Evolutionary conservation across 1,140 invertebrate genomes (phyloP).

Genomic region (Camponotus pennsylvanicus): DNA sequence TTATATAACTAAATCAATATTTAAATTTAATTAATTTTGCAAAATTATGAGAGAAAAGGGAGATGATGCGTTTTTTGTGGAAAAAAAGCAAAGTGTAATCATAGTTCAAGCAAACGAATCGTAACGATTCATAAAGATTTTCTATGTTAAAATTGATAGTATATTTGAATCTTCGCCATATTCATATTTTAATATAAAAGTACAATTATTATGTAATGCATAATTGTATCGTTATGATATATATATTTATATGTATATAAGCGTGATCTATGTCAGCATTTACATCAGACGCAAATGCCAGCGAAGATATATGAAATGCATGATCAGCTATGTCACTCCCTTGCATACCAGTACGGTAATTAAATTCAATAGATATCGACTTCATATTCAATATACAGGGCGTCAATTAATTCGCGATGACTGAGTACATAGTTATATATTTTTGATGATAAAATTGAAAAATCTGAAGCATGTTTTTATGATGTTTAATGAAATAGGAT

Average conservation of each 20-base stretch:
- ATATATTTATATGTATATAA: not conserved
- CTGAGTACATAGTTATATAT: no score
- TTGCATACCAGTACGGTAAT: not conserved
- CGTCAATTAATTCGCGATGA: no score
- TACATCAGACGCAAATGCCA: slow-evolving; percentile 31
- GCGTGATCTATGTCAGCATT: not conserved
- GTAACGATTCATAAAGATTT: not conserved
- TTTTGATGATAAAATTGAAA: no score
- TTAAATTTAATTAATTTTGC: no score
- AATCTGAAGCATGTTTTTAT: no score
- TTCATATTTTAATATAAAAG: not conserved
- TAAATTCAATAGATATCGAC: not conserved
- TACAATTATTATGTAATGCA: not conserved
- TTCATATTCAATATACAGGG: no score
- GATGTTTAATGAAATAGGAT: no score
- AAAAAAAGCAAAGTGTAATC: not conserved
- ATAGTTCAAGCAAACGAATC: slow-evolving; percentile 2
- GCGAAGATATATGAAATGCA: not conserved
- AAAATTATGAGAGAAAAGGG: no score
- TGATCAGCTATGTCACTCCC: not conserved
- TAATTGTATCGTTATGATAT: not conserved
- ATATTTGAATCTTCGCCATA: not conserved
- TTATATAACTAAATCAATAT: no score
- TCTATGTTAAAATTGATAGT: not conserved
- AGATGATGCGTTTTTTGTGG: slow-evolving; percentile 2